These are phyloP conservation scores for Macroglossus sobrinus DNA, from an alignment of 2,113 vertebrate genomes.

Conservation along the genomic window DNA sequence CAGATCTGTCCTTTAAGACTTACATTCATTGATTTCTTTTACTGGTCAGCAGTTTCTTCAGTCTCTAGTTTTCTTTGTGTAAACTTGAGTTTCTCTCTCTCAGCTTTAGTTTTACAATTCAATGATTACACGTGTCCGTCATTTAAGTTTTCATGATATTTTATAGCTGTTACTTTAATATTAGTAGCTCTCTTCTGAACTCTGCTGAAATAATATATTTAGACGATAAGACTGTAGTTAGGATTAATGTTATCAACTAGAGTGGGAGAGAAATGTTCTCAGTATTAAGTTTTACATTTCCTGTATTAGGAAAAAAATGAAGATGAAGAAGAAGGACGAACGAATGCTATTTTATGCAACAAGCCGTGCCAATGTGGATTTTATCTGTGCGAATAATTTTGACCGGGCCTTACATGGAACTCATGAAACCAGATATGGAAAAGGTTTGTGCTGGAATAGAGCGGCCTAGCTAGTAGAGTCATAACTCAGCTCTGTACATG, in stretches of 20 bases:
- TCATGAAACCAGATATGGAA: slow-evolving; percentile 80
- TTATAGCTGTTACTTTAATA: background rate
- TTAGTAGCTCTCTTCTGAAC: background rate
- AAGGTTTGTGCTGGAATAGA: slow-evolving; percentile 78
- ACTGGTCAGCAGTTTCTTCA: background rate
- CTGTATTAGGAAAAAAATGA: slow-evolving; percentile 81
- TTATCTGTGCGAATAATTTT: slow-evolving; percentile 84
- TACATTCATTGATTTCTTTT: background rate
- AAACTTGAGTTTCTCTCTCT: background rate
- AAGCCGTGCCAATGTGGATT: slow-evolving; percentile 4
- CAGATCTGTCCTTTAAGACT: background rate
- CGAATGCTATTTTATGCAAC: slow-evolving; percentile 83
- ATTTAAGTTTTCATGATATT: background rate
- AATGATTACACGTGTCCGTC: background rate
- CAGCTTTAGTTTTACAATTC: background rate
- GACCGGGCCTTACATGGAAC: slow-evolving; percentile 82
- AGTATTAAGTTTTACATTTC: slow-evolving; percentile 3
- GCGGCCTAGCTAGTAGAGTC: background rate
- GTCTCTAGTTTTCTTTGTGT: background rate
- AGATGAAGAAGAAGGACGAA: slow-evolving; percentile 79
- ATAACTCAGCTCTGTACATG: accelerated
- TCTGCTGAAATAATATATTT: background rate
- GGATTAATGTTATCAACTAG: background rate
- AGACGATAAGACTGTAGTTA: background rate
- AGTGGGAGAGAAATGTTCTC: background rate